Evolutionary conservation across 2,888 invertebrate species (phyloP).

Genomic region (Matsumyia berberina): DNA sequence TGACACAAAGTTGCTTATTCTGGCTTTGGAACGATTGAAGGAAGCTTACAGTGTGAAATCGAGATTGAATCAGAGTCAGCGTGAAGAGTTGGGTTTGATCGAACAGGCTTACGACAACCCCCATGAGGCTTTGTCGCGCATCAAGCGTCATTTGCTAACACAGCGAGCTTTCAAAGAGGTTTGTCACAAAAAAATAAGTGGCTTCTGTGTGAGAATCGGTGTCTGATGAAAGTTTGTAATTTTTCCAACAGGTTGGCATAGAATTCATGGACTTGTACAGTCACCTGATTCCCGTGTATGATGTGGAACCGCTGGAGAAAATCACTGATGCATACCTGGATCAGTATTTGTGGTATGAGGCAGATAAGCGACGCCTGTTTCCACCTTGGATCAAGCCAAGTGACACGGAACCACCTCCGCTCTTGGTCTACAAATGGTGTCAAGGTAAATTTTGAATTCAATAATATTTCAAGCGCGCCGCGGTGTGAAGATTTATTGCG

Average conservation of each 20-base stretch:
- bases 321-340: conserved; percentile 99
- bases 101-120: conserved; percentile 99
- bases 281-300: conserved; percentile 99
- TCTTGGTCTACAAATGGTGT: conserved; percentile 99
- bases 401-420: conserved; percentile 97
- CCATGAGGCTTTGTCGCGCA: conserved; percentile 98
- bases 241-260: conserved; percentile 91
- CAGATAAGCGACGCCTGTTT: conserved; percentile 97
- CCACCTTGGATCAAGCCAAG: conserved; percentile 99
- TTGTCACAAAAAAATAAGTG: conserved; percentile 8
- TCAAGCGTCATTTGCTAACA: conserved; percentile 99
- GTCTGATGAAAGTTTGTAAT: background rate
- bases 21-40: conserved; percentile 97
- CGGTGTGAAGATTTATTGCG: background rate
- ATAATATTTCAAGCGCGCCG: background rate
- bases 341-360: conserved; percentile 99
- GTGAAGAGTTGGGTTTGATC: conserved; percentile 98
- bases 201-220: conserved; percentile 5
- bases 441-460: conserved; percentile 88
- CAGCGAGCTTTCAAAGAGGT: conserved; percentile 99
- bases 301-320: conserved; percentile 99
- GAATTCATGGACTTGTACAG: conserved; percentile 99
- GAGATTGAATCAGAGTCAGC: conserved; percentile 98
- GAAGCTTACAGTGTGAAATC: conserved; percentile 99
- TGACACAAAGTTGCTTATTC: conserved; percentile 98